Percentiles rank a stretch among this genome's conserved stretches.
Conservation (phyloP, 2,888 invertebrate genomes). For the Loripinus fragilis region DNA sequence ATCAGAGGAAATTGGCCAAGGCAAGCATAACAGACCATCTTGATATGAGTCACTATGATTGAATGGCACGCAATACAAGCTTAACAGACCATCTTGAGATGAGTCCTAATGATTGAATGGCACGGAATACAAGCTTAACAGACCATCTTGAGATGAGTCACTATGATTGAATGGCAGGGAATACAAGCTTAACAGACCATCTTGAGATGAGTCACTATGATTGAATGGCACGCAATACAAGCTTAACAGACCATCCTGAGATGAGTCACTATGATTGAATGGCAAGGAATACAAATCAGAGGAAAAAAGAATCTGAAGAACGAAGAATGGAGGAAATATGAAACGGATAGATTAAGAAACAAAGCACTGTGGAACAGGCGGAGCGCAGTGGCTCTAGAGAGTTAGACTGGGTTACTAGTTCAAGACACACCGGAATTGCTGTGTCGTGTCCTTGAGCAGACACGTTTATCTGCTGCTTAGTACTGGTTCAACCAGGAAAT, state of each 20-base stretch:
- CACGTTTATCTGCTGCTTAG: no score
- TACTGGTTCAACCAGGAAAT: no score
- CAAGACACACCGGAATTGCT: no score
- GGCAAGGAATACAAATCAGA: no score
- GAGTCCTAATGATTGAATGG: constrained; percentile 16
- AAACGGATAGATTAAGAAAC: no score
- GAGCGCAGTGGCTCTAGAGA: no score
- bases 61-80: constrained; percentile 54
- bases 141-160: constrained; percentile 58
- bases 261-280: constrained; percentile 26
- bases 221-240: not conserved
- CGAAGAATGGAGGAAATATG: no score
- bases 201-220: constrained; percentile 47
- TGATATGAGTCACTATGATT: constrained; percentile 35
- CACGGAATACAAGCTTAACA: constrained; percentile 43
- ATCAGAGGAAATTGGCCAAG: constrained; percentile 65
- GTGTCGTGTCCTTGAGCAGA: no score
- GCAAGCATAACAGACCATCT: constrained; percentile 64
- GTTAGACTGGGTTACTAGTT: no score
- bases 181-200: constrained; percentile 63
- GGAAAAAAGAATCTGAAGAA: no score
- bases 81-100: constrained; percentile 64
- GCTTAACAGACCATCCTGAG: constrained; percentile 64
- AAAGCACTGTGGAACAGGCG: no score
- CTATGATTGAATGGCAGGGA: constrained; percentile 34